These are phyloP conservation scores for Synodontis membranacea DNA, from an alignment of 2,113 vertebrate genomes.

Conservation along the genomic window DNA sequence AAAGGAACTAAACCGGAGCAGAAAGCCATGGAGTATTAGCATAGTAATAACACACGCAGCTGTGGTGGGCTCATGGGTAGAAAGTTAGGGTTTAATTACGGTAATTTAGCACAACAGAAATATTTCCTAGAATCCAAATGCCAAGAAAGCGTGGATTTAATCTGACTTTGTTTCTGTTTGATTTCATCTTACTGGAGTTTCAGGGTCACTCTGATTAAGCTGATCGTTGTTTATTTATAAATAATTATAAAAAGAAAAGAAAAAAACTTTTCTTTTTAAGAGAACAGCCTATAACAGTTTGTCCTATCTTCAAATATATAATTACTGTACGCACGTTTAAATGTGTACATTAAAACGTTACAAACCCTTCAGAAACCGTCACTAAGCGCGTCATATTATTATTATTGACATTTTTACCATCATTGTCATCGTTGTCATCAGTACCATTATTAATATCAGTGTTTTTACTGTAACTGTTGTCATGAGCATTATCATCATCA, in stretches of 20 bases:
- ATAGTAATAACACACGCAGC: conserved; percentile 74
- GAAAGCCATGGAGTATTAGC: conserved; percentile 61
- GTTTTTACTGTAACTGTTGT: background rate
- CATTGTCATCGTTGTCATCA: background rate
- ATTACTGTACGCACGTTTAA: background rate
- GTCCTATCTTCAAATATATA: background rate
- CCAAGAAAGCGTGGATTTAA: conserved; percentile 25
- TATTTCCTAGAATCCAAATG: conserved; percentile 57
- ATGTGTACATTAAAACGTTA: background rate
- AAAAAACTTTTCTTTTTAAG: background rate
- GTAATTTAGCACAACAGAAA: conserved; percentile 75
- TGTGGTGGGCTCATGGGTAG: conserved; percentile 65
- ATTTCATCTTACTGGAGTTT: background rate
- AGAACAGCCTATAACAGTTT: background rate
- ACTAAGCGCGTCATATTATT: background rate
- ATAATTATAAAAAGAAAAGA: background rate
- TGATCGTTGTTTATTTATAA: background rate
- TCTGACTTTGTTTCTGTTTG: conserved; percentile 22
- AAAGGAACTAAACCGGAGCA: conserved; percentile 22
- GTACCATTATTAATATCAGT: background rate
- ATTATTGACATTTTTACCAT: background rate
- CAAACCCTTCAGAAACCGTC: background rate
- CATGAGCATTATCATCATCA: no score
- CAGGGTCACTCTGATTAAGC: background rate
- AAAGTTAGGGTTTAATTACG: conserved; percentile 77